Percentiles rank a stretch among this genome's conserved stretches.
phyloP scores from a whole-genome alignment of 1,140 invertebrate genomes.

The Drosophila sucinea region DNA sequence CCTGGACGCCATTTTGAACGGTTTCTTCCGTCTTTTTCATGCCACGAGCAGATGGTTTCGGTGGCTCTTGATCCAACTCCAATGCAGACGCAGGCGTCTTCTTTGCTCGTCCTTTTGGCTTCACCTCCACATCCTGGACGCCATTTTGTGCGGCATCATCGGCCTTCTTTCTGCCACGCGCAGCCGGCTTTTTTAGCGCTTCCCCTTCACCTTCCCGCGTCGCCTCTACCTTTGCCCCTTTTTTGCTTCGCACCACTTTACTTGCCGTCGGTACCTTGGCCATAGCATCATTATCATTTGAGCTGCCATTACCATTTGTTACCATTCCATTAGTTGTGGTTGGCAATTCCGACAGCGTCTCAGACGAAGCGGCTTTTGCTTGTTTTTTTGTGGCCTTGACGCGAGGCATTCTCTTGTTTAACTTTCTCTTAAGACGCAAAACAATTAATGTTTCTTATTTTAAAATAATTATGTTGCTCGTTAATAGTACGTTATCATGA shows the following conservation, averaged over 20 bases:
- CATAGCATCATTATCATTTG: constrained; percentile 2
- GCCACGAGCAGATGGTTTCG: not conserved
- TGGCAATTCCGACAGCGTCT: not conserved
- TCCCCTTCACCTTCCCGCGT: constrained; percentile 19
- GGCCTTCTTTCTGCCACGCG: constrained; percentile 47
- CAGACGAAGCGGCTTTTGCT: constrained; percentile 15
- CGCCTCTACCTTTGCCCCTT: constrained; percentile 7
- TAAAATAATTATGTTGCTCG: not conserved
- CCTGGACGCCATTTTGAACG: constrained; percentile 9
- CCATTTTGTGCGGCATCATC: constrained; percentile 25
- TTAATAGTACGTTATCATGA: not conserved
- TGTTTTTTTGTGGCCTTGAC: constrained; percentile 51
- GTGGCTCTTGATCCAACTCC: constrained; percentile 22
- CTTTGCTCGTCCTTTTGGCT: constrained; percentile 51
- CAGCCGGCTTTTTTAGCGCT: constrained; percentile 27
- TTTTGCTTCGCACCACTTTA: constrained; percentile 49
- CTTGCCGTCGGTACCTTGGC: constrained; percentile 32
- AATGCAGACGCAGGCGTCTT: constrained; percentile 19
- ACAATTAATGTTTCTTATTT: not conserved
- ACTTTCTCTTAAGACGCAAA: not conserved
- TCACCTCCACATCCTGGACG: constrained; percentile 23
- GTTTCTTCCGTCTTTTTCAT: constrained; percentile 9
- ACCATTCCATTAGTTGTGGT: not conserved
- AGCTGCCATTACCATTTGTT: constrained; percentile 49
- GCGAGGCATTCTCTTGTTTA: constrained; percentile 46